A percentile compares a stretch with the other conserved stretches of the same genome.
These are phyloP conservation scores for Dreissena polymorpha DNA, from an alignment of 1,140 invertebrate genomes.

Conservation along the genomic window DNA sequence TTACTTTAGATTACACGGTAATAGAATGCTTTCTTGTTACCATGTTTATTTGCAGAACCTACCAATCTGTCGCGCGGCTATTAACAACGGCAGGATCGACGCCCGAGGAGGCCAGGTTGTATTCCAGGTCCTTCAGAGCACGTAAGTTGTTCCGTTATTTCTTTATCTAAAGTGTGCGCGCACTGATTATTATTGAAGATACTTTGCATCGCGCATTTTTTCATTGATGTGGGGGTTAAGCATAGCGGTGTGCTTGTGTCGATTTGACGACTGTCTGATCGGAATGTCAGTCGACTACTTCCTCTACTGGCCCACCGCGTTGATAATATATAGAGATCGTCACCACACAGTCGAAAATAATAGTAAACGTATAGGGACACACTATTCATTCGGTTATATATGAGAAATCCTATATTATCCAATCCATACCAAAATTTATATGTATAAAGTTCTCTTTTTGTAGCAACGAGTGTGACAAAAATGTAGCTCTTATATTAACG, in stretches of 20 bases:
- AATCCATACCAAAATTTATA: too few species aligned
- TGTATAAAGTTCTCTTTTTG: too few species aligned
- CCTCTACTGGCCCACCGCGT: too few species aligned
- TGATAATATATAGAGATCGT: too few species aligned
- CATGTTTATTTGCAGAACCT: conserved; percentile 19
- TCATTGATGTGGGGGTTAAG: background rate
- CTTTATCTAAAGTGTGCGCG: background rate
- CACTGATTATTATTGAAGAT: background rate
- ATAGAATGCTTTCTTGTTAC: background rate
- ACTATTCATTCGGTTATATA: too few species aligned
- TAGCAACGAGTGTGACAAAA: too few species aligned
- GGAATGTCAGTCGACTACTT: too few species aligned
- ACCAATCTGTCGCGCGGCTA: conserved; percentile 39
- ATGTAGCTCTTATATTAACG: too few species aligned
- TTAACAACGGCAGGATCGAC: conserved; percentile 36
- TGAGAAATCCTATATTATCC: too few species aligned
- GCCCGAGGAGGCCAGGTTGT: conserved; percentile 27
- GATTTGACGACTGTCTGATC: background rate
- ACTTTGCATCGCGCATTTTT: background rate
- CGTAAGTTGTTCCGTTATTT: conserved; percentile 7
- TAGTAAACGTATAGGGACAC: too few species aligned
- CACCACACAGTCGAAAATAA: too few species aligned
- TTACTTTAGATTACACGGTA: background rate
- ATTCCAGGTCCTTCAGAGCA: conserved; percentile 25
- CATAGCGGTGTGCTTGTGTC: background rate